Base-by-base conservation (phyloP, 2,888 invertebrate genomes). In the Drosophila mulleri region DNA sequence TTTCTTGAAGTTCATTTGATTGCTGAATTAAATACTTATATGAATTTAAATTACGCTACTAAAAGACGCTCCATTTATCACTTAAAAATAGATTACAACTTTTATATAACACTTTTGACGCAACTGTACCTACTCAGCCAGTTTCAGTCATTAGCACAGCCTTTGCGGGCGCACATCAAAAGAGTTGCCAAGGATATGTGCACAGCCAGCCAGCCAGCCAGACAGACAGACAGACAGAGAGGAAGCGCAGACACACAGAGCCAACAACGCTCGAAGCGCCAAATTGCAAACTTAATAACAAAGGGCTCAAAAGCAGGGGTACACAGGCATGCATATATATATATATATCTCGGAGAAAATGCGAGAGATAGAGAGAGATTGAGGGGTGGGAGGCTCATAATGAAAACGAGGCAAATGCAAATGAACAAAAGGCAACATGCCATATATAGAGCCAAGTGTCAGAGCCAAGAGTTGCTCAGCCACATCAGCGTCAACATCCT, bases 381-480 rank as follows among this genome's bases (percentile, higher is more conserved):
- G 54, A n/a, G 54, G 23, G 26, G 26, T 41, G 41, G 41, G 54
- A 26, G 73, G 73, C 73, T 81, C 80, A 69, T 86, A 86, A 86
- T 86, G 89, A 90, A 88, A 90, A 84, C 86, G 85, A 84, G 76
- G 79, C 80, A 75, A 88, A 89, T 88, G 86, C 86, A 85, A 89
- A 86, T 86, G 89, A 86, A 90, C 79, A 90, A 86, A 89, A 73
- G 89, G 79, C 88, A 83, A 67, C 56, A 84, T 67, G 53, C 45
- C 44, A 64, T 56, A 70, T 60, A 62, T 39, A 63, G 35, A 44
- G 29, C 7, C 48, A 41, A 47, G 59, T 44, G 45, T 16, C 26
- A 54, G 54, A 67, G 48, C 59, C 59, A 59, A 32, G 42, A 61
- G 66, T 58, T 64, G 29, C 61, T 48, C 68, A 64, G 62, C 70